Evolutionary conservation across 2,797 vertebrate genomes (phyloP), one percentile per base, ranked within the genome.

Genomic region (Tinamus major): DNA sequence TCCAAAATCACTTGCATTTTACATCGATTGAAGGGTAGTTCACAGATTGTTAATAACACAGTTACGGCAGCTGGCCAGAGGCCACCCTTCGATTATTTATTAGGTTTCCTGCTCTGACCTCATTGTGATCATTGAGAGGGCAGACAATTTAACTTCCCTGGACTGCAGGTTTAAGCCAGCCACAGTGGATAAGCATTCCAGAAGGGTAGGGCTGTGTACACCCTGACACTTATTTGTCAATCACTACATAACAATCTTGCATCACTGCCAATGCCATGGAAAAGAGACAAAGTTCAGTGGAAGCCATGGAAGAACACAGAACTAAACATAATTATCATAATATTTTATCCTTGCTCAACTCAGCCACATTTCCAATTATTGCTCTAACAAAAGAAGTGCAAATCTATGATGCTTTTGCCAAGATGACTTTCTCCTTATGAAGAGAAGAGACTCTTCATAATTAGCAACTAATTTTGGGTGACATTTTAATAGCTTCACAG

Each of bases 31-130:
- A 77, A 51, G 51, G 76, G 49, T 76, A 91, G 72, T 31, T 94
- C 63, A 76, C 76, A 75, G 1, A 4, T 64, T 81, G 70, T 82
- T 79, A 90, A 95, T 65, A 85, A 79, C 55, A 92, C 51, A 85
- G 8, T 89, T 79, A 82, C 4, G 41, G 86, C 64, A 91, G 87
- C 89, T 41, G 78, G 71, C 68, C 95, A 90, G 61, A 76, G 51
- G 83, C 65, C 24, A 94, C 37, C 77, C 37, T 74, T 67, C 19
- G 88, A 59, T 49, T 82, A 81, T 87, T 93, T 94, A 90, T 78
- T 81, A 82, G 68, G 29, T 79, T 90, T 72, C 68, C 90, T 90
- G 77, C 79, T 85, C 81, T 87, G 89, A 65, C 59, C 91, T 85
- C 70, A 93, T 75, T 72, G 56, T 3, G 42, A 48, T 49, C 27